Evolutionary conservation across 2,113 vertebrate species (phyloP).

Genomic region (Pterophyllum scalare): DNA sequence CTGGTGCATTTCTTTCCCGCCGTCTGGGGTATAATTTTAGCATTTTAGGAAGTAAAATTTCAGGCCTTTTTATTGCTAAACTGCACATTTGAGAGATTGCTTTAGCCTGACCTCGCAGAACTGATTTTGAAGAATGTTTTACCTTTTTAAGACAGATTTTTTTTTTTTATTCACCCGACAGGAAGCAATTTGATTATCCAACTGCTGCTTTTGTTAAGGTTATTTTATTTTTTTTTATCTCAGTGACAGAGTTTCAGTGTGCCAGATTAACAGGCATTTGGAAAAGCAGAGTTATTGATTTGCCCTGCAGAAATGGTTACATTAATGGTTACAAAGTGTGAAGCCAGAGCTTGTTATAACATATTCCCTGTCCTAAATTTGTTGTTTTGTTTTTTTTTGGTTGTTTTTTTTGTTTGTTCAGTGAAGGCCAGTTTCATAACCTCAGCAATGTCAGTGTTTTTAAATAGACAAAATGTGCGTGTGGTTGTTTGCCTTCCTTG

Average conservation of each 20-base stretch:
- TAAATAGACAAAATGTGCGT: conserved; percentile 51
- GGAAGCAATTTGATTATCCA: conserved; percentile 1
- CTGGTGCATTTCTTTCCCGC: conserved; percentile 6
- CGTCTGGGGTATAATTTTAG: conserved; percentile 50
- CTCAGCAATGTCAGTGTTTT: conserved; percentile 47
- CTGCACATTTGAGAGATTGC: conserved; percentile 15
- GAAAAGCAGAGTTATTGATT: conserved; percentile 58
- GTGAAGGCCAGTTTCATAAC: conserved; percentile 51
- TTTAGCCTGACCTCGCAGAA: conserved; percentile 9
- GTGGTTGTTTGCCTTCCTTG: conserved; percentile 36
- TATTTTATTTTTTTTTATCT: neutral
- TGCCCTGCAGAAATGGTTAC: conserved; percentile 21
- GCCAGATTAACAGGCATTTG: neutral
- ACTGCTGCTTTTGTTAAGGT: neutral
- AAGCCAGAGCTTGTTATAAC: conserved; percentile 32
- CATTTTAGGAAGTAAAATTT: conserved; percentile 54
- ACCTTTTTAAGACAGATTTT: neutral
- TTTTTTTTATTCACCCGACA: neutral
- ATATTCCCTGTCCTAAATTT: conserved; percentile 6
- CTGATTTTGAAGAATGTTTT: neutral
- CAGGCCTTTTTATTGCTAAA: neutral
- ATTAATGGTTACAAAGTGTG: conserved; percentile 47
- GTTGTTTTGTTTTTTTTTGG: neutral
- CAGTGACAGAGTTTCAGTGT: neutral
- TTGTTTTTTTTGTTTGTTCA: neutral